Conservation (phyloP, 2,797 vertebrate species). For the Heterohyrax brucei region DNA sequence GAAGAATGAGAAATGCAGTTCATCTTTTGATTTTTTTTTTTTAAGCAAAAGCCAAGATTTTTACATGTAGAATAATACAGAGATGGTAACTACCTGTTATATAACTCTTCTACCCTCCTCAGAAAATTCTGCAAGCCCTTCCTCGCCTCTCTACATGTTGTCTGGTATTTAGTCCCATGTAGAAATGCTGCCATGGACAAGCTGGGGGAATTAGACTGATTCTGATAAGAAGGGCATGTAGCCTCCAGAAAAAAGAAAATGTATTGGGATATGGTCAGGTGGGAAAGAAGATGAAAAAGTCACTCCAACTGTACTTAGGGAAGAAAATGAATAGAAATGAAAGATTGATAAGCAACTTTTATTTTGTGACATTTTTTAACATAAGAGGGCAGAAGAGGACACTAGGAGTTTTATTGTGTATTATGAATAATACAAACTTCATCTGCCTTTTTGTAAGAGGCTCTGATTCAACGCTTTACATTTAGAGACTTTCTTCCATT, state of each 20-base stretch:
- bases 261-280: background rate
- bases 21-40: background rate
- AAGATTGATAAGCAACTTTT: background rate
- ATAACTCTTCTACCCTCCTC: background rate
- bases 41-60: background rate
- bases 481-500: background rate
- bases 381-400: background rate
- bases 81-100: background rate
- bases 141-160: background rate
- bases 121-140: background rate
- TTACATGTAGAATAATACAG: background rate
- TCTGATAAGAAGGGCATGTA: background rate
- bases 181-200: background rate
- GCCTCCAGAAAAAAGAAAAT: background rate
- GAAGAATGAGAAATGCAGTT: background rate
- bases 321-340: background rate
- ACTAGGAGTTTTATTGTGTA: background rate
- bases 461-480: background rate
- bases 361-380: background rate
- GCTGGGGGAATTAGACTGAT: background rate
- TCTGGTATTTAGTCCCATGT: background rate
- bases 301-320: background rate
- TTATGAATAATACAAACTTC: background rate
- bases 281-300: background rate
- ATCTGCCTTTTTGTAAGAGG: background rate